phyloP scores from a whole-genome alignment of 2,113 vertebrate genomes.

The Apodemus speciosus region DNA sequence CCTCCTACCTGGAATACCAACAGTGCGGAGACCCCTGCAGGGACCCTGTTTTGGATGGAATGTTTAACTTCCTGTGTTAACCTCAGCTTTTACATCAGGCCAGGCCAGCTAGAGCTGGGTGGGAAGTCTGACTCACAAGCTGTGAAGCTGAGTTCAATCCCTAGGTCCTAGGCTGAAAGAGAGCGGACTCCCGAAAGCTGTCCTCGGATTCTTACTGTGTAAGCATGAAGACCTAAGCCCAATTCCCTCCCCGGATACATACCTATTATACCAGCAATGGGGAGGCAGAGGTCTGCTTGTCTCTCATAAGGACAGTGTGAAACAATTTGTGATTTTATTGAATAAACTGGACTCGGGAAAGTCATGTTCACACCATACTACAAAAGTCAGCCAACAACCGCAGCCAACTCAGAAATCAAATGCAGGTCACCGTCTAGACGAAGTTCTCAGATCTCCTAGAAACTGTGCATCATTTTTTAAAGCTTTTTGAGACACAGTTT shows the following conservation, averaged over 20 bases:
- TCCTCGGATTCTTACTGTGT: not conserved
- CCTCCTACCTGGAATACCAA: not conserved
- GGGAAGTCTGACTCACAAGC: not conserved
- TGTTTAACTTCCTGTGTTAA: not conserved
- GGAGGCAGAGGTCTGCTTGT: not conserved
- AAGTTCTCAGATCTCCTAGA: not conserved
- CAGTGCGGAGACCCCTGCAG: too few relatives aligned
- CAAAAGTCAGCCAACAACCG: not conserved
- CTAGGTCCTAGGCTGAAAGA: not conserved
- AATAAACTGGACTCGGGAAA: not conserved
- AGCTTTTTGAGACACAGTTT: not conserved
- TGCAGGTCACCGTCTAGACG: not conserved
- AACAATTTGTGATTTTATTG: conserved; percentile 3
- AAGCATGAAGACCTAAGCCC: not conserved
- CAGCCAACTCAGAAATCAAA: not conserved
- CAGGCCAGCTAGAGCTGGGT: not conserved
- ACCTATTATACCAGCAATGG: not conserved
- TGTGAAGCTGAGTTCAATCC: not conserved
- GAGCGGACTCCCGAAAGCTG: not conserved
- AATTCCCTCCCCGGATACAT: not conserved
- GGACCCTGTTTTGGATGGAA: too few relatives aligned
- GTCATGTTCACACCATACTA: not conserved
- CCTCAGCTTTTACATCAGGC: not conserved
- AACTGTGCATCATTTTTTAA: not conserved
- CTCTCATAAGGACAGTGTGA: not conserved